Base-by-base conservation (phyloP, 2,888 invertebrate species). In the Notodonta dromedarius region DNA sequence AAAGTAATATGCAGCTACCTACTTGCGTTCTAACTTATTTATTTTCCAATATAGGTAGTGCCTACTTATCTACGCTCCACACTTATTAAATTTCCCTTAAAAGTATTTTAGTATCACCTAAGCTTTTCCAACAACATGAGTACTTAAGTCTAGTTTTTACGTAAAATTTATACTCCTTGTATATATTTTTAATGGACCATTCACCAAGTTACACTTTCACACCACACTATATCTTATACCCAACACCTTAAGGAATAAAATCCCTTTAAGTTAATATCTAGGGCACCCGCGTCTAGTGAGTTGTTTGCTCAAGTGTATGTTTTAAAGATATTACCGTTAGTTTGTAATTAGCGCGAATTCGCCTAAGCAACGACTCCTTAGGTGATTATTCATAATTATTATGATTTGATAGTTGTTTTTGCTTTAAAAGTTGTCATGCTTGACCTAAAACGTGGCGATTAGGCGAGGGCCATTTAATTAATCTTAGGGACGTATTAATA, bases 271-370 rank as follows among this genome's bases (percentile, higher is more conserved):
- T 0, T 0, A 12, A 7, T 53, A 85, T 78, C 75, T 79, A 71
- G 82, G 84, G 61, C 83, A 74, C 71, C 65, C 71, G 74, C 78
- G 77, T 80, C 77, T 73, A 69, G 61, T 64, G 67, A 62, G 68
- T 60, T 80, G 80, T 86, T 87, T 87, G 76, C 69, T 84, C 86
- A 88, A 85, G 80, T 88, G 86, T 78, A 74, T 71, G 77, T 76
- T 76, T 74, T 71, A 78, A 81, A 80, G 79, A 82, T 81, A 76
- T 65, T 64, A 72, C 80, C 76, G 82, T 82, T 80, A 77, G 61
- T 62, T 58, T 53, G 57, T 63, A 69, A 74, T 73, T 78, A 76
- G 64, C 69, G 66, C 62, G 59, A 64, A 53, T 61, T 58, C 58
- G 56, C 35, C 42, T 11, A 42, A 9, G 11, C 11, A 11, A 42